phyloP scores from a whole-genome alignment of 2,888 invertebrate genomes.

The Steinernema carpocapsae region DNA sequence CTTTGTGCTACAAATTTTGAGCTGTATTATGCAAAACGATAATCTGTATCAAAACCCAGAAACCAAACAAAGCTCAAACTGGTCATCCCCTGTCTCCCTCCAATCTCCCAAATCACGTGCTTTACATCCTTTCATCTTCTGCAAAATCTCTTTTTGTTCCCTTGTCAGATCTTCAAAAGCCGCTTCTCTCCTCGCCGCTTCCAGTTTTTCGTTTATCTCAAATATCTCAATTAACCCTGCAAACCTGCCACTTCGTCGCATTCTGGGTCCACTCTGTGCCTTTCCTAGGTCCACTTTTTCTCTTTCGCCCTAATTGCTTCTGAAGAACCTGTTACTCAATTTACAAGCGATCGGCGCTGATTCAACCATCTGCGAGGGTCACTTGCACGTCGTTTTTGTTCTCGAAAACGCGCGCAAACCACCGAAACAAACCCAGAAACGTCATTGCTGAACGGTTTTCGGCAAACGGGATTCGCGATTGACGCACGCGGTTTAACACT shows the following conservation, averaged over 20 bases:
- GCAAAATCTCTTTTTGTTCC: too few relatives aligned
- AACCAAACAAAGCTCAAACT: too few relatives aligned
- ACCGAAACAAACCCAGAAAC: background rate
- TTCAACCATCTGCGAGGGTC: background rate
- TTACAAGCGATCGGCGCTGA: background rate
- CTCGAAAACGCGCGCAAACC: background rate
- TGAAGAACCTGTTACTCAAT: background rate
- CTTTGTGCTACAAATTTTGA: too few relatives aligned
- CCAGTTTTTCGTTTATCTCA: slow-evolving; percentile 25
- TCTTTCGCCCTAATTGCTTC: too few relatives aligned
- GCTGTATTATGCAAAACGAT: too few relatives aligned
- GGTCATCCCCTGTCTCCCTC: too few relatives aligned
- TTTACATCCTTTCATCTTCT: too few relatives aligned
- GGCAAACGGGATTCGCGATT: background rate
- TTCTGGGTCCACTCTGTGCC: background rate
- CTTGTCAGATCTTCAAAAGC: too few relatives aligned
- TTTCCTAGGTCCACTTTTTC: background rate
- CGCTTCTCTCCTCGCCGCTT: too few relatives aligned
- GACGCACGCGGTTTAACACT: slow-evolving; percentile 1
- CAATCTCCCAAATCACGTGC: too few relatives aligned
- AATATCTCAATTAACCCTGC: slow-evolving; percentile 14
- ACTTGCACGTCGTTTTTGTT: too few relatives aligned
- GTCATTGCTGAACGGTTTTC: background rate
- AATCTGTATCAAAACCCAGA: too few relatives aligned
- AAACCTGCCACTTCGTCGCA: slow-evolving; percentile 7